These are phyloP conservation scores for Perdita meconis DNA, from an alignment of 2,888 invertebrate genomes.

Conservation along the genomic window DNA sequence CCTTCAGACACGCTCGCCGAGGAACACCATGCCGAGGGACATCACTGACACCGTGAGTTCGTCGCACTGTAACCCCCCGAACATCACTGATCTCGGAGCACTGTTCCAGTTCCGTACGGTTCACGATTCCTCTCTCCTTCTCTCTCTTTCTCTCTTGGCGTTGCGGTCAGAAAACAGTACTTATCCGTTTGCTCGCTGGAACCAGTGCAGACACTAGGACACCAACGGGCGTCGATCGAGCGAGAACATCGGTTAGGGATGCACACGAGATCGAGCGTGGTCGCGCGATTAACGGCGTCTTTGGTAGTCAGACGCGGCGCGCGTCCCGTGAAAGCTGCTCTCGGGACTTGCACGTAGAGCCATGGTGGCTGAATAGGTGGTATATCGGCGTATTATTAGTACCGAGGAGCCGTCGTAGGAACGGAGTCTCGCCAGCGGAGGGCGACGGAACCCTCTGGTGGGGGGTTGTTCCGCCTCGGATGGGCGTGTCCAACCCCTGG, in stretches of 20 bases:
- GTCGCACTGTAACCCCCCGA: not conserved
- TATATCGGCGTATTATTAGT: slow-evolving; percentile 82
- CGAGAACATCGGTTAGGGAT: slow-evolving; percentile 21
- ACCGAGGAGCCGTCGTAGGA: slow-evolving; percentile 67
- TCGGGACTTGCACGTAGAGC: slow-evolving; percentile 74
- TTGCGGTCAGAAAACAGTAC: not conserved
- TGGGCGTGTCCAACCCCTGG: slow-evolving; percentile 74
- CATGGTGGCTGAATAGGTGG: slow-evolving; percentile 82
- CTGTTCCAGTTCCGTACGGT: slow-evolving; percentile 3
- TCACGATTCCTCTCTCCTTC: no score
- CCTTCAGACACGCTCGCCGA: not conserved
- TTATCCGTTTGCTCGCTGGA: slow-evolving; percentile 21
- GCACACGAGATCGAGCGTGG: slow-evolving; percentile 47
- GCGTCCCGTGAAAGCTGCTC: slow-evolving; percentile 74
- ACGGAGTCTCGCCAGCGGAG: slow-evolving; percentile 63
- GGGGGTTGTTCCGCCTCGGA: slow-evolving; percentile 75
- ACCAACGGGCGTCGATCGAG: slow-evolving; percentile 7
- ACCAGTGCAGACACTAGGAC: not conserved
- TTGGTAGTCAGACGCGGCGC: slow-evolving; percentile 63
- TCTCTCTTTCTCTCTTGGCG: not conserved
- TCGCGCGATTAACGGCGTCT: slow-evolving; percentile 68
- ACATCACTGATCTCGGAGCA: slow-evolving; percentile 26
- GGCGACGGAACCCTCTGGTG: slow-evolving; percentile 42
- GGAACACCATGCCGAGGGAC: not conserved
- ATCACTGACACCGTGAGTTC: slow-evolving; percentile 27